phyloP scores from a whole-genome alignment of 2,797 vertebrate species.

The Chiloscyllium punctatum region DNA sequence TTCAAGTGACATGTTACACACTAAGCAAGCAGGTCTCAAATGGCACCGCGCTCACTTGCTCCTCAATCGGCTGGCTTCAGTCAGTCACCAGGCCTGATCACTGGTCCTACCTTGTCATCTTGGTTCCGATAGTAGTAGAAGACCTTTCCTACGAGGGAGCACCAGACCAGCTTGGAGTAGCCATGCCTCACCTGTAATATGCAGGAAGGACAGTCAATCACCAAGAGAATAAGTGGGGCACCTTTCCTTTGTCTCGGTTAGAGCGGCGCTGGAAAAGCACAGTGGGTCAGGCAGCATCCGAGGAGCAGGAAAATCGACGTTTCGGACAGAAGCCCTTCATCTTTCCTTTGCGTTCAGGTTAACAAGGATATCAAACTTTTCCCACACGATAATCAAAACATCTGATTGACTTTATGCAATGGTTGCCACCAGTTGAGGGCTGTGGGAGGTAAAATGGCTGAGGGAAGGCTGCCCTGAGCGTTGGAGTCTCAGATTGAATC shows the following conservation, averaged over 20 bases:
- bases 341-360: background rate
- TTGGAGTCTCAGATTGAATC: background rate
- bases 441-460: background rate
- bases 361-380: background rate
- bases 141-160: constrained; percentile 73
- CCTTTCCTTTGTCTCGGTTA: background rate
- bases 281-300: too few relatives aligned
- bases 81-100: background rate
- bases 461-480: background rate
- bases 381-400: background rate
- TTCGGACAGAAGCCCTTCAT: too few relatives aligned
- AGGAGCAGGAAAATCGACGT: too few relatives aligned
- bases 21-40: background rate
- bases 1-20: background rate
- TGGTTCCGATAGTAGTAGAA: constrained; percentile 88
- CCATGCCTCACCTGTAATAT: constrained; percentile 83
- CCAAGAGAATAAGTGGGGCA: background rate
- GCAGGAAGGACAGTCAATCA: background rate
- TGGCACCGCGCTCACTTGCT: background rate
- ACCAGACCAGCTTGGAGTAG: constrained; percentile 93
- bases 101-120: constrained; percentile 75
- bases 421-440: background rate
- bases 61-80: background rate
- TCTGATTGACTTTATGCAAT: background rate
- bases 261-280: too few relatives aligned